Base-by-base conservation (phyloP, 2,888 invertebrate species). In the Oscheius sp. region DNA sequence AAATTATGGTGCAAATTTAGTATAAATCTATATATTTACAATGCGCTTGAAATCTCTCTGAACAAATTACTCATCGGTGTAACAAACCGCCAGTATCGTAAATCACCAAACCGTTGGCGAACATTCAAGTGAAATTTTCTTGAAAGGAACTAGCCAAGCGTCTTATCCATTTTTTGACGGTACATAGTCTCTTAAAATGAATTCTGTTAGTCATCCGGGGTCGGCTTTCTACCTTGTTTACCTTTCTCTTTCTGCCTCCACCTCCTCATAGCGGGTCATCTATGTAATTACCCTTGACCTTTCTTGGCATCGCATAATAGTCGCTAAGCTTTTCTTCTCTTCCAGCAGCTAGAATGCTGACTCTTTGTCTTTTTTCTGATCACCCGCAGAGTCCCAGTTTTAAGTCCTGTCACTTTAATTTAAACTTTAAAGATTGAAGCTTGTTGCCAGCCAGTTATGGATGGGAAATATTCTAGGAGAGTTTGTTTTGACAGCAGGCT, bases 11-110 rank as follows among this genome's bases (percentile, higher is more conserved):
- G n/a, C 35, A 35, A 35, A 35, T 35, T 35, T 35, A 9, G 35
- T 35, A 35, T 35, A 35, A 35, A 35, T 35, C 9, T 35, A 35
- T n/a, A 35, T 35, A 9, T 35, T 6, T 35, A 35, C 35, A 35
- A 35, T 9, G 5, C 9, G 7, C 25, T n/a, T 27, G 6, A 3
- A 27, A 16, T 29, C 29, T 27, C 5, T 6, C 18, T 58, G 29
- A 58, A 58, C 58, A 61, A 45, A 61, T 61, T 61, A 43, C 61
- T 61, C 61, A 61, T 61, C 61, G n/a, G 61, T 61, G 61, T 61
- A 61, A 61, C 61, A 61, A 61, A 61, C 61, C 61, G 43, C 61
- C 18, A 7, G 61, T 61, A 61, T 61, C 61, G 61, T 61, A 41
- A 61, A 61, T 43, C 61, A 61, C 18, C 7, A 18, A 3, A 41